A percentile compares a stretch with the other conserved stretches of the same genome.
Conservation (phyloP, 1,140 invertebrate genomes). For the Penaeus vannamei region DNA sequence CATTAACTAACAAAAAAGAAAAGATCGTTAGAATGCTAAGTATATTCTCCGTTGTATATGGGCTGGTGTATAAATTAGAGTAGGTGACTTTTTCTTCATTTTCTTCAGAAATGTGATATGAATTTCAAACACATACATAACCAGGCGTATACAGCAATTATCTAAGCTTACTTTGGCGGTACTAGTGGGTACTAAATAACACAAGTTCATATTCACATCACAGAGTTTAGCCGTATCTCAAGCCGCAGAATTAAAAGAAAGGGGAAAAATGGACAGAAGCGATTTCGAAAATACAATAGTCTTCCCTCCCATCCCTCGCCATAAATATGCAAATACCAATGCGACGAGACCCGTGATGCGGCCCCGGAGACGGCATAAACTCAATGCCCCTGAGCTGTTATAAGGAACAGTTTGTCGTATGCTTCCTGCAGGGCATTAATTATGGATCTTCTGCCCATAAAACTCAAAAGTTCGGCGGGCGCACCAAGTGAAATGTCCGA, state of each 20-base stretch:
- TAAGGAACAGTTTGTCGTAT: slow-evolving; percentile 58
- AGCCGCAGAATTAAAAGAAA: neutral
- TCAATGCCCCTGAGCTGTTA: slow-evolving; percentile 34
- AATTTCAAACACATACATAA: no score
- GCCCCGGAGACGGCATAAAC: slow-evolving; percentile 51
- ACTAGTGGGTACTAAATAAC: no score
- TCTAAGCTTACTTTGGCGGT: no score
- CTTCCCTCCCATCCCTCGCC: slow-evolving; percentile 35
- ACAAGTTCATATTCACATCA: no score
- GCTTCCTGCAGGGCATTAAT: slow-evolving; percentile 58
- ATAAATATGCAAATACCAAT: slow-evolving; percentile 61
- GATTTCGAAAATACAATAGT: slow-evolving; percentile 38
- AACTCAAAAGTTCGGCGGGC: slow-evolving; percentile 20
- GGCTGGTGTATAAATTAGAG: no score
- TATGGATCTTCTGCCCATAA: slow-evolving; percentile 46
- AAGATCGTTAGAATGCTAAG: no score
- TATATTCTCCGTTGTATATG: no score
- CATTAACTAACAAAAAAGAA: no score
- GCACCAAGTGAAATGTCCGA: slow-evolving; percentile 6
- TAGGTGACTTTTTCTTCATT: no score
- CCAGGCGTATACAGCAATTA: no score
- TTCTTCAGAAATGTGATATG: no score
- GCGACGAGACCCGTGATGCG: slow-evolving; percentile 35
- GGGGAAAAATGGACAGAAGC: neutral
- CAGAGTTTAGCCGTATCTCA: no score